Percentiles rank a stretch among this genome's conserved stretches.
Conservation (phyloP, 2,888 invertebrate genomes). For the Anticlea derivata region DNA sequence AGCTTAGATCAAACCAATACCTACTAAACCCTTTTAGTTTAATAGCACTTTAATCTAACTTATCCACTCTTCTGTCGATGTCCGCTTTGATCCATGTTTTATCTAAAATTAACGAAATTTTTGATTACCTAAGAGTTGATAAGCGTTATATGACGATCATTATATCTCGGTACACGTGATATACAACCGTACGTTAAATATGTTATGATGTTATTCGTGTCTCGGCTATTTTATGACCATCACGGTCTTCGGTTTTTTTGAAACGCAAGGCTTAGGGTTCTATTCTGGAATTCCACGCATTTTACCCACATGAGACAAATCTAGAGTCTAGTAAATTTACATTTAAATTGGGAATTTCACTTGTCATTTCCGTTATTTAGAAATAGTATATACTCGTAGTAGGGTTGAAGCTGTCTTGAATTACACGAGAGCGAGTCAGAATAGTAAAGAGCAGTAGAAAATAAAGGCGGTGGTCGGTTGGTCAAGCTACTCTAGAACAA, state of each 20-base stretch:
- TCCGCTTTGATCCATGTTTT: constrained; percentile 56
- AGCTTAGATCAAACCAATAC: constrained; percentile 10
- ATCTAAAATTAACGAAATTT: constrained; percentile 38
- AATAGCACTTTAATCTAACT: constrained; percentile 37
- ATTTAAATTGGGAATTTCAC: neutral
- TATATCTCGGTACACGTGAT: neutral
- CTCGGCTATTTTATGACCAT: too few relatives aligned
- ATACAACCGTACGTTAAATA: too few relatives aligned
- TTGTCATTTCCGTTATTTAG: neutral
- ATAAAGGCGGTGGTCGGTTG: too few relatives aligned
- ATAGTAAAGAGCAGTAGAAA: too few relatives aligned
- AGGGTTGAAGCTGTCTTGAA: too few relatives aligned
- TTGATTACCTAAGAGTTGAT: neutral
- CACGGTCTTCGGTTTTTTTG: neutral
- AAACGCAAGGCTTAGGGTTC: constrained; percentile 27
- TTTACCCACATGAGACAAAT: constrained; percentile 8
- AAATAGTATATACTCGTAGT: too few relatives aligned
- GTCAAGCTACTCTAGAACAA: too few relatives aligned
- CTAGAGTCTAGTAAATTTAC: neutral
- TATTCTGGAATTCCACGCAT: constrained; percentile 25
- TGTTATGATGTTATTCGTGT: too few relatives aligned
- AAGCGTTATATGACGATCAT: neutral
- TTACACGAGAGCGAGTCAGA: too few relatives aligned
- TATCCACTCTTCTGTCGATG: constrained; percentile 54
- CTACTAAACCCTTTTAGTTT: constrained; percentile 20